phyloP scores from a whole-genome alignment of 1,140 invertebrate species.

The Leptinotarsa undecemlineata region DNA sequence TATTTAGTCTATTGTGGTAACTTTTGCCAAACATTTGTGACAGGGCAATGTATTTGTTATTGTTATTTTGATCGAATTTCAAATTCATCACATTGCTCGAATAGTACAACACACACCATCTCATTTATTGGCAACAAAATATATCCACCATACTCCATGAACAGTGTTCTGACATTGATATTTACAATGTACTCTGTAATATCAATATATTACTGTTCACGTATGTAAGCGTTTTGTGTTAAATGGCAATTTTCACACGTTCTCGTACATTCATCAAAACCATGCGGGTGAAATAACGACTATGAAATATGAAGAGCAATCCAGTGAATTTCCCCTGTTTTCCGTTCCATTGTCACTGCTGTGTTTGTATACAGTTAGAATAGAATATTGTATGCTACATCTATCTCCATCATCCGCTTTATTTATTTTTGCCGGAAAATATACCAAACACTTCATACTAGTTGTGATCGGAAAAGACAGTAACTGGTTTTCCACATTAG shows the following conservation, averaged over 20 bases:
- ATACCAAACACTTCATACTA: no score
- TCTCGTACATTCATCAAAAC: conserved; percentile 3
- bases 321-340: background rate
- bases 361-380: background rate
- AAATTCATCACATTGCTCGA: no score
- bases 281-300: background rate
- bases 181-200: conserved; percentile 2
- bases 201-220: conserved; percentile 4
- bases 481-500: no score
- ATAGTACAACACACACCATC: background rate
- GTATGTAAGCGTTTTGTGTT: background rate
- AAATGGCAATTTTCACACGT: conserved; percentile 8
- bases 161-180: background rate
- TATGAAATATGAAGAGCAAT: conserved; percentile 6
- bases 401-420: no score
- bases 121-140: background rate
- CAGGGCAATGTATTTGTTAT: no score
- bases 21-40: no score
- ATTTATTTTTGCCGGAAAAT: no score
- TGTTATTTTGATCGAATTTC: background rate
- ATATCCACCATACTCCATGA: background rate
- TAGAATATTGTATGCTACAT: background rate
- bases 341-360: background rate
- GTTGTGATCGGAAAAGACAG: no score
- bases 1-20: no score